phyloP scores from a whole-genome alignment of 2,113 vertebrate species.

The Conger conger region DNA sequence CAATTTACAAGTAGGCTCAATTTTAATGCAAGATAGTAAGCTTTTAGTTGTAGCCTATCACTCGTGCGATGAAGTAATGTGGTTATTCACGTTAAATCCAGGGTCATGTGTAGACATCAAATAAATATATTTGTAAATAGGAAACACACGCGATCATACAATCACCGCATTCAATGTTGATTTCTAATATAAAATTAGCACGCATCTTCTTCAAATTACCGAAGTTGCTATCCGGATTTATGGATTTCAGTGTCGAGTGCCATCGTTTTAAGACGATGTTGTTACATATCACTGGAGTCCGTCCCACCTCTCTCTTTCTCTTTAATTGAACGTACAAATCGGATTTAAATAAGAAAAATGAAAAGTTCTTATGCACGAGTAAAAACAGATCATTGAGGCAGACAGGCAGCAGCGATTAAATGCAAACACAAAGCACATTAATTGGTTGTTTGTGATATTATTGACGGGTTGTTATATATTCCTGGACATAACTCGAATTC shows the following conservation, averaged over 20 bases:
- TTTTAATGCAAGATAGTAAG: neutral
- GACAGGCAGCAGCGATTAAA: slow-evolving; percentile 4
- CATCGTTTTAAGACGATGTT: slow-evolving; percentile 15
- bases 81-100: neutral
- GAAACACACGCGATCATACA: too few relatives aligned
- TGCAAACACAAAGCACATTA: slow-evolving; percentile 26
- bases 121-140: neutral
- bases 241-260: neutral
- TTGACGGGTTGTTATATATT: too few relatives aligned
- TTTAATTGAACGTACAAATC: slow-evolving; percentile 28
- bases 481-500: slow-evolving; percentile 6
- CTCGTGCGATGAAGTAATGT: neutral
- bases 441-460: neutral
- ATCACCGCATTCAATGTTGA: neutral
- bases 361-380: neutral
- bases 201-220: slow-evolving; percentile 7
- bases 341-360: slow-evolving; percentile 25
- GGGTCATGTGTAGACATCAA: neutral
- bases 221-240: neutral
- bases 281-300: neutral
- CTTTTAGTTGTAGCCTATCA: neutral
- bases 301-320: slow-evolving; percentile 1
- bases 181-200: neutral
- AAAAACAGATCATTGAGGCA: neutral
- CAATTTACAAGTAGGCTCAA: neutral